Percentiles rank a stretch among this genome's conserved stretches.
Conservation (phyloP, 35 echinoderm and acorn worm genomes). For the Ptychodera flava region DNA sequence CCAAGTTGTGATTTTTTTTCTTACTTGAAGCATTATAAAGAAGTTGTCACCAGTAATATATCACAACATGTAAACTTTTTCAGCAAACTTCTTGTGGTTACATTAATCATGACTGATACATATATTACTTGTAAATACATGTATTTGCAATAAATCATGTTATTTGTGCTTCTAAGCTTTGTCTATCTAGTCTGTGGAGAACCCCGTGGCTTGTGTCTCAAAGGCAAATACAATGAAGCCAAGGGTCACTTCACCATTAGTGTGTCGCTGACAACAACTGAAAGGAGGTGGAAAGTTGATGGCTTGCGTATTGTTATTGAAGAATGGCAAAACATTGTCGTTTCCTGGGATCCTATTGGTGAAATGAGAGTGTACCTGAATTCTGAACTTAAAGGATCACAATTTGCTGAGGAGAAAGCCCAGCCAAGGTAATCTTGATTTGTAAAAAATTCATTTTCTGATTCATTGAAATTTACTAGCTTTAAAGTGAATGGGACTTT, state of each 20-base stretch:
- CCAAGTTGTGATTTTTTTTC: no score
- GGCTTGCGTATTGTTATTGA: not conserved
- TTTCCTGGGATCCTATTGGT: conserved; percentile 14
- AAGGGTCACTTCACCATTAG: not conserved
- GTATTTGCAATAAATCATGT: not conserved
- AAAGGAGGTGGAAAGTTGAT: no score
- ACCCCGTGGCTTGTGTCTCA: not conserved
- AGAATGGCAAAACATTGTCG: conserved; percentile 1
- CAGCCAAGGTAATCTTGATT: not conserved
- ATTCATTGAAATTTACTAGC: no score
- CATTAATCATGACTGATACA: no score
- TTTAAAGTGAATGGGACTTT: no score
- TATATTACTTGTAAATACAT: no score
- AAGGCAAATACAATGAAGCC: not conserved
- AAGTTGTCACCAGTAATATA: no score
- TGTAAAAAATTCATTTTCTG: no score
- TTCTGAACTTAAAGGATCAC: conserved; percentile 3
- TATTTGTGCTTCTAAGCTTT: not conserved
- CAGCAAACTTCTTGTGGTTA: no score
- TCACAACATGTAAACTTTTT: no score
- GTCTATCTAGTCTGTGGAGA: not conserved
- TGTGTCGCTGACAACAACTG: not conserved
- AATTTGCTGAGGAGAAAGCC: not conserved
- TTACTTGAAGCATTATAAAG: no score
- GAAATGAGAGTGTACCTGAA: not conserved